phyloP scores from a whole-genome alignment of 1,140 invertebrate genomes.

The Drosophila navojoa region DNA sequence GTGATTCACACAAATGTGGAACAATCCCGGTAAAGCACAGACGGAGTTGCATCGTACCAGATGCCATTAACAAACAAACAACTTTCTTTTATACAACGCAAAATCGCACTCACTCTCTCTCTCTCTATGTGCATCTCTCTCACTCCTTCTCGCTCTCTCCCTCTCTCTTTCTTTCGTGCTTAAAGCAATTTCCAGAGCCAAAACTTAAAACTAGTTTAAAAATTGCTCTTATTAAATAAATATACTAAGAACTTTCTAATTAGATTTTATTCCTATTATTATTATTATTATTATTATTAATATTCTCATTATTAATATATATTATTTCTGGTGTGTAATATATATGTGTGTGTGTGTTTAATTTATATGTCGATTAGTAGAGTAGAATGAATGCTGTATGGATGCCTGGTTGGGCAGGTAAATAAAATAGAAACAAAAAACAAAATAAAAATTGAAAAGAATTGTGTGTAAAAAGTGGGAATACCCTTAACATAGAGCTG shows the following conservation, averaged over 20 bases:
- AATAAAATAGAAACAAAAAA: too few species aligned
- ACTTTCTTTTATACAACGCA: background rate
- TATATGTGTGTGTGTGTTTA: slow-evolving; percentile 4
- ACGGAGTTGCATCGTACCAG: too few species aligned
- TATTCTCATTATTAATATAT: slow-evolving; percentile 7
- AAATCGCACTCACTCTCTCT: background rate
- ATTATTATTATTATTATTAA: background rate
- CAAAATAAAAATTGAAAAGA: too few species aligned
- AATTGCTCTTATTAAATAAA: slow-evolving; percentile 15
- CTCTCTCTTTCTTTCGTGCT: background rate
- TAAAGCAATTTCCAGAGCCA: slow-evolving; percentile 31
- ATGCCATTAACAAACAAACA: slow-evolving; percentile 3
- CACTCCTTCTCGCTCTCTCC: background rate
- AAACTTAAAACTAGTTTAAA: slow-evolving; percentile 24
- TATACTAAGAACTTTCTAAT: background rate
- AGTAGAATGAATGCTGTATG: slow-evolving; percentile 11
- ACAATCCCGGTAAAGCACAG: slow-evolving; percentile 2
- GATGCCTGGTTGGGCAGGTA: too few species aligned
- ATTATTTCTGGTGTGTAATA: slow-evolving; percentile 2
- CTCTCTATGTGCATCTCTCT: background rate
- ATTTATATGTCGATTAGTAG: slow-evolving; percentile 4
- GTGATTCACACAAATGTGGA: slow-evolving; percentile 7
- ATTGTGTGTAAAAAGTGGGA: too few species aligned
- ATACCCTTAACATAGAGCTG: too few species aligned
- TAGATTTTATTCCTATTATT: slow-evolving; percentile 3